Conservation (phyloP, 2,113 vertebrate species). For the Manacus vitellinus region DNA sequence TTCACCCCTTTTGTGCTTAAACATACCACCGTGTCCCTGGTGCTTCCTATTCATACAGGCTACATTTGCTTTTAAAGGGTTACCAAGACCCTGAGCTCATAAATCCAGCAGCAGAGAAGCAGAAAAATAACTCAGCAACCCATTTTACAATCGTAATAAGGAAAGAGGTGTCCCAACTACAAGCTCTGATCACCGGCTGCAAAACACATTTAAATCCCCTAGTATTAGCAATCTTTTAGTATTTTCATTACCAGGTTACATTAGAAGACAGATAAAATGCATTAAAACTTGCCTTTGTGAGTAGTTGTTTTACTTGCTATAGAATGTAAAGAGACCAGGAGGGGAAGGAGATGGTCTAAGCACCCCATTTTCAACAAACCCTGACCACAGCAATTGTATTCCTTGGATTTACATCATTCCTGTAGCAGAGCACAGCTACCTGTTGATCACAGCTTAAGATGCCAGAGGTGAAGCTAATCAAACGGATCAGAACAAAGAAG, state of each 20-base stretch:
- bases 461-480: background rate
- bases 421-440: background rate
- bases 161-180: background rate
- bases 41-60: background rate
- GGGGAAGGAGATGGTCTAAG: no score
- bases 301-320: background rate
- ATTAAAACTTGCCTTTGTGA: background rate
- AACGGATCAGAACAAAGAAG: background rate
- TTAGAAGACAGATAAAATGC: background rate
- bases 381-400: fast-evolving
- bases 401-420: background rate
- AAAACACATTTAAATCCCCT: background rate
- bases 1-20: background rate
- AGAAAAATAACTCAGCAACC: background rate
- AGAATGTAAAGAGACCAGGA: background rate
- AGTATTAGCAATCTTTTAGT: no score
- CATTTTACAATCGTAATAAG: background rate
- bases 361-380: background rate
- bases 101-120: background rate
- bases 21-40: fast-evolving
- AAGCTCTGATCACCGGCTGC: background rate
- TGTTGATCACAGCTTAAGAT: background rate
- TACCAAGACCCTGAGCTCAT: background rate
- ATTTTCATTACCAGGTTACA: background rate
- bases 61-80: background rate